These are phyloP conservation scores for Dendrophyllia cribrosa DNA, from an alignment of 64 coral and sea anemone genomes.

Conservation along the genomic window DNA sequence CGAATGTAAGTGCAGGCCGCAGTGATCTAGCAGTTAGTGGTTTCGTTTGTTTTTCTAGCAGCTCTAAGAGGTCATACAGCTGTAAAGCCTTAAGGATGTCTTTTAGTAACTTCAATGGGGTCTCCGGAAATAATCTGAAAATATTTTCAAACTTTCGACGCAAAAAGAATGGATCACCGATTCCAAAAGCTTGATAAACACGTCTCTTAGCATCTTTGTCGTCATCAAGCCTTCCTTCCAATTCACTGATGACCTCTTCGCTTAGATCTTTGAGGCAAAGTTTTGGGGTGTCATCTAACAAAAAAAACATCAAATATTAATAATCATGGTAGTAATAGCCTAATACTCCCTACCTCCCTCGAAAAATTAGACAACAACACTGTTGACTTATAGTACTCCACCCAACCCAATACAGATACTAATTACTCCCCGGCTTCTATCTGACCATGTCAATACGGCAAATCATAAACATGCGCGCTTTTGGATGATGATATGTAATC, in stretches of 20 bases:
- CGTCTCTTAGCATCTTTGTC: background rate
- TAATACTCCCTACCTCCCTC: too few species aligned
- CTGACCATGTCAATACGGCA: too few species aligned
- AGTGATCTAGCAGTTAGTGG: background rate
- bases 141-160: background rate
- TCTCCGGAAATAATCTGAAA: conserved; percentile 6
- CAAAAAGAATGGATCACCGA: background rate
- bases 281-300: background rate
- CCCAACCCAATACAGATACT: too few species aligned
- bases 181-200: background rate
- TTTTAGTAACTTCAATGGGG: background rate
- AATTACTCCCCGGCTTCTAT: too few species aligned
- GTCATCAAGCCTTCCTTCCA: background rate
- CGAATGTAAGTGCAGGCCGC: background rate
- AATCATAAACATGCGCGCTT: too few species aligned
- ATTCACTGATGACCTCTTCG: background rate
- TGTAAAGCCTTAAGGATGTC: conserved; percentile 21
- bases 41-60: background rate
- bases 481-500: too few species aligned
- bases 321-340: too few species aligned
- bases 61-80: conserved; percentile 14
- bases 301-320: too few species aligned
- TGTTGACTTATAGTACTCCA: too few species aligned
- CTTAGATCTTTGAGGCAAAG: background rate
- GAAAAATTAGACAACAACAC: too few species aligned